Evolutionary conservation across 2,113 vertebrate genomes (phyloP).

Genomic region (Channa argus): DNA sequence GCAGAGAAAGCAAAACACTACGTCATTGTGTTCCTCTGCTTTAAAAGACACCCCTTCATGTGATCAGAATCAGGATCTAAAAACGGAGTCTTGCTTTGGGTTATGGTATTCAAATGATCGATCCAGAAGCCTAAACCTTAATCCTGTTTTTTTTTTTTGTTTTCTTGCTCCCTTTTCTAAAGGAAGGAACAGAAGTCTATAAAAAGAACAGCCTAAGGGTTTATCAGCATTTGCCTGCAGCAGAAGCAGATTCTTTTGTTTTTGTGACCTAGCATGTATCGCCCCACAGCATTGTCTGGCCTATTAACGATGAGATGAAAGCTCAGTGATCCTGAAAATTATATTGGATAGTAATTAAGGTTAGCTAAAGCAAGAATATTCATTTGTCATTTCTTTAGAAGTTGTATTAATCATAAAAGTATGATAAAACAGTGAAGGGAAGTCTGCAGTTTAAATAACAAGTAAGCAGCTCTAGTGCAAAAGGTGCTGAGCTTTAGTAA

Average conservation of each 20-base stretch:
- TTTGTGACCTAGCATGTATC: slow-evolving; percentile 67
- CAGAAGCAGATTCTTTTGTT: slow-evolving; percentile 53
- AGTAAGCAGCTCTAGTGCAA: background rate
- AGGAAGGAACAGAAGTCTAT: slow-evolving; percentile 29
- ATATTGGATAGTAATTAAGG: slow-evolving; percentile 48
- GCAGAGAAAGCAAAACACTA: slow-evolving; percentile 70
- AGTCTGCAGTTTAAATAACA: no score
- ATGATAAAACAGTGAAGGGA: background rate
- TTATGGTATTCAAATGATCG: background rate
- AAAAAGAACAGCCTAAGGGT: slow-evolving; percentile 53
- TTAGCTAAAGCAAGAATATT: background rate
- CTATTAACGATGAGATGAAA: slow-evolving; percentile 57
- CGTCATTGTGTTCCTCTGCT: slow-evolving; percentile 70
- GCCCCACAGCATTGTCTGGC: slow-evolving; percentile 55
- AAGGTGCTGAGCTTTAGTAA: background rate
- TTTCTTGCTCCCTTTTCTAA: slow-evolving; percentile 11
- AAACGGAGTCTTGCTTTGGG: slow-evolving; percentile 1
- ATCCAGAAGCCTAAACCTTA: slow-evolving; percentile 18
- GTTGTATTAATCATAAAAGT: slow-evolving; percentile 4
- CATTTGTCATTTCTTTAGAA: slow-evolving; percentile 1
- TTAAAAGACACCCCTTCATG: slow-evolving; percentile 65
- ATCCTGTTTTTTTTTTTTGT: background rate
- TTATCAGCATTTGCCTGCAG: slow-evolving; percentile 47
- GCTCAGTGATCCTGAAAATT: slow-evolving; percentile 58
- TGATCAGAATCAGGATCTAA: slow-evolving; percentile 33